Base-by-base conservation (phyloP, 2,113 vertebrate genomes). In the Heterochromis multidens region DNA sequence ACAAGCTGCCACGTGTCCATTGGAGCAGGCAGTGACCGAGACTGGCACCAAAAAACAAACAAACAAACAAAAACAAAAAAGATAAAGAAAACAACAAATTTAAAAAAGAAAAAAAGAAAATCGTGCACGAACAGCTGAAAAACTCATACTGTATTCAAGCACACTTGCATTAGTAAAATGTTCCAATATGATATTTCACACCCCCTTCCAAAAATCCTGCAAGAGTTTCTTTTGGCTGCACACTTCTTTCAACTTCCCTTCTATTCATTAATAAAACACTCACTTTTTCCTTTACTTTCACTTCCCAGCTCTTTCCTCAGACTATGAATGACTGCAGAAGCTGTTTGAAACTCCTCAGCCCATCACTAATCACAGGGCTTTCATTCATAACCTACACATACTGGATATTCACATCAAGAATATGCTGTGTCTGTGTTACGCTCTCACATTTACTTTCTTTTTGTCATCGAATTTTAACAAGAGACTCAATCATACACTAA, bases 141-240 rank as follows among this genome's bases (percentile, higher is more conserved):
- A 90, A 79, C 31, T 77, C 11, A 0, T 79, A 59, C 17, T 70
- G 57, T 33, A 57, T 72, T 67, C 59, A 76, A 19, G 49, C 59
- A 67, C 67, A 76, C 62, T 82, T 82, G 62, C 72, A 85, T 77
- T 40, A 76, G 77, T 60, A 79, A 91, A 91, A 87, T 83, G 78
- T 87, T 93, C 86, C 89, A 85, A 86, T 88, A 59, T 87, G 87
- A 81, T 67, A 81, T 89, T 84, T 88, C 82, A 82, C 72, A 67
- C 65, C 35, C 65, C 33, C 27, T 65, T 77, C 74, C 70, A 83
- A 88, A 89, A 77, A 57, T 40, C 72, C 78, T 54, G 49, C 11
- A 43, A 76, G 60, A 82, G 87, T 88, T 88, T 89, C 72, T 87
- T 67, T 92, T 93, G 90, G 91, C 88, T 74, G 9, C 1, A 1